Conservation (phyloP, 2,888 invertebrate genomes). For the Limnephilus marmoratus region DNA sequence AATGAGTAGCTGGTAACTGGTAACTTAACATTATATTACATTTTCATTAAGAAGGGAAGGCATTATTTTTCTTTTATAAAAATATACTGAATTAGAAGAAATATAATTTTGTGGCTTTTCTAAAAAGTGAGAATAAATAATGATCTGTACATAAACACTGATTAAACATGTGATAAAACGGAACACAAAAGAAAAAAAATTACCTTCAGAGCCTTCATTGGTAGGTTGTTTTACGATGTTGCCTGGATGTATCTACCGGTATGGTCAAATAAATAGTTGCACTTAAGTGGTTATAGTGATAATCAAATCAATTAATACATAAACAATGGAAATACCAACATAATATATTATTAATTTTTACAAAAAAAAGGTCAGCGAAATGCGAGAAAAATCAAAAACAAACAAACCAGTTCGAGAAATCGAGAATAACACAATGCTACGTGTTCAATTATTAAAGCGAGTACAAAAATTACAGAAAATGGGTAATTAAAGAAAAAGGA, state of each 20-base stretch:
- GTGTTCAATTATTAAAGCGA: background rate
- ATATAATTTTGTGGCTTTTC: background rate
- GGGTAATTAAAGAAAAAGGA: background rate
- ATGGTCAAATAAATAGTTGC: too few relatives aligned
- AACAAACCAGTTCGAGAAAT: background rate
- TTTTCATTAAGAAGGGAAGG: background rate
- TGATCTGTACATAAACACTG: background rate
- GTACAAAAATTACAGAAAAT: background rate
- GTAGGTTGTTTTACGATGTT: too few relatives aligned
- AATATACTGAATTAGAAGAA: background rate
- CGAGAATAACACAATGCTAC: background rate
- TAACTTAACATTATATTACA: background rate
- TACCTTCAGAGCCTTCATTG: too few relatives aligned
- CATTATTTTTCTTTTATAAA: background rate
- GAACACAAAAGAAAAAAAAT: too few relatives aligned
- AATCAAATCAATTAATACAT: background rate
- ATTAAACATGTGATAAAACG: background rate
- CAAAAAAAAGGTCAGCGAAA: background rate
- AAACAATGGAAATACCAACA: background rate
- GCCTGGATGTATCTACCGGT: too few relatives aligned
- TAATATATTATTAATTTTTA: background rate
- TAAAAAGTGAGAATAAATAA: background rate
- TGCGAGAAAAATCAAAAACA: background rate
- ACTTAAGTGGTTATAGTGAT: too few relatives aligned
- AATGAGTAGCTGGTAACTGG: background rate